phyloP scores from a whole-genome alignment of 2,113 vertebrate genomes.

The Archocentrus centrarchus region DNA sequence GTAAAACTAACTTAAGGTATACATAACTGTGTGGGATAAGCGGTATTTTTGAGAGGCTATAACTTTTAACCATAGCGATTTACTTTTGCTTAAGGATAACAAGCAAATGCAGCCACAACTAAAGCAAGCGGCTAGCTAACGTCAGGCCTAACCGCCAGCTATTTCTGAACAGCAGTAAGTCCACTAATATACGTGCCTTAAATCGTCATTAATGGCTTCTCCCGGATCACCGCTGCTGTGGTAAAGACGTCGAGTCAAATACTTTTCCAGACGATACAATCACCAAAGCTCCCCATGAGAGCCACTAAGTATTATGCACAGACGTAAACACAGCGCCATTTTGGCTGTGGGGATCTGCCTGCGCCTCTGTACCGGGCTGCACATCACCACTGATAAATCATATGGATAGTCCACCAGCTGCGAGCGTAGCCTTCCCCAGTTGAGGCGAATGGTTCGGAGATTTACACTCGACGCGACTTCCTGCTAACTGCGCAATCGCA shows the following conservation, averaged over 20 bases:
- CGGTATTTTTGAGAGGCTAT: not conserved
- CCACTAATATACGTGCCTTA: not conserved
- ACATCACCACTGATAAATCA: not conserved
- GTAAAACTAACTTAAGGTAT: not conserved
- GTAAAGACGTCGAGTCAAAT: not conserved
- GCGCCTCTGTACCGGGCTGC: not conserved
- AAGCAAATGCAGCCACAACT: not conserved
- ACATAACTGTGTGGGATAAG: no score
- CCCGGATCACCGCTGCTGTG: not conserved
- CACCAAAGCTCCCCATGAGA: slow-evolving; percentile 38
- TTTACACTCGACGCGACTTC: slow-evolving; percentile 41
- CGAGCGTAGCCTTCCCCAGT: fast-evolving
- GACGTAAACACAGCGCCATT: slow-evolving; percentile 81
- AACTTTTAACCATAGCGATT: not conserved
- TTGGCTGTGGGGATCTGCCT: slow-evolving; percentile 43
- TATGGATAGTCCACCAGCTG: not conserved
- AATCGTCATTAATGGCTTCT: slow-evolving; percentile 31
- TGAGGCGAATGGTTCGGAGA: not conserved
- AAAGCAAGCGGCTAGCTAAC: slow-evolving; percentile 12
- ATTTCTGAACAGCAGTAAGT: not conserved
- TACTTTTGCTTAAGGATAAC: not conserved
- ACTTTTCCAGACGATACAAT: not conserved
- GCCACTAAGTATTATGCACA: slow-evolving; percentile 23
- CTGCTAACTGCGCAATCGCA: not conserved
- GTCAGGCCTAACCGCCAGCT: slow-evolving; percentile 16